Evolutionary conservation across 2,113 vertebrate genomes (phyloP).

Genomic region (Daphoenositta chrysoptera): DNA sequence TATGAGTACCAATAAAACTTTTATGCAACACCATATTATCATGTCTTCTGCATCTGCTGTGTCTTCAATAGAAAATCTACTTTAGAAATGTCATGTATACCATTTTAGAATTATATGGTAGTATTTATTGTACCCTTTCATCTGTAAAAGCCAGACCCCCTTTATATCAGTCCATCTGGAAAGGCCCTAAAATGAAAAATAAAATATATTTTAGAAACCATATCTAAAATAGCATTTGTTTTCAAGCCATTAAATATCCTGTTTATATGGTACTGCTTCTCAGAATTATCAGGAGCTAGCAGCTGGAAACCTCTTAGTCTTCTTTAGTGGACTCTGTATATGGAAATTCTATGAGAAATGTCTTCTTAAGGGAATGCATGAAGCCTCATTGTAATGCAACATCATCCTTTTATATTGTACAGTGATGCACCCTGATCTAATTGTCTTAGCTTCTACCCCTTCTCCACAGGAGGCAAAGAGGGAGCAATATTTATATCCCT

Average conservation of each 20-base stretch:
- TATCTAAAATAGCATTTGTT: background rate
- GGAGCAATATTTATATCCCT: background rate
- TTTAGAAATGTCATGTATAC: conserved; percentile 35
- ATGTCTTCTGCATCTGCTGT: conserved; percentile 24
- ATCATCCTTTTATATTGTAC: background rate
- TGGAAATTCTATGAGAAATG: background rate
- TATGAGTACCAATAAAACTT: conserved; percentile 54
- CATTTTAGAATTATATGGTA: conserved; percentile 2
- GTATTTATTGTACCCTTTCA: conserved; percentile 33
- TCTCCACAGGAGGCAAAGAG: background rate
- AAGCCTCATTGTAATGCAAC: background rate
- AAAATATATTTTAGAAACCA: background rate
- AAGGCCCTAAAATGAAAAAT: conserved; percentile 10
- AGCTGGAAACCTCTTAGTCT: background rate
- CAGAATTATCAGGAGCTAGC: background rate
- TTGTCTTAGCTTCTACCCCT: background rate
- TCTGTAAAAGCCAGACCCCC: background rate
- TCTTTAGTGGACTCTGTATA: background rate
- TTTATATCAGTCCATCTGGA: conserved; percentile 13
- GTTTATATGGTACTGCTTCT: background rate
- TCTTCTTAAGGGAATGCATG: background rate
- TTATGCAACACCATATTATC: conserved; percentile 44
- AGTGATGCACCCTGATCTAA: background rate
- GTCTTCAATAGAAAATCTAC: conserved; percentile 27
- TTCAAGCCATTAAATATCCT: background rate